Base-by-base conservation (phyloP, 1,140 invertebrate genomes). In the Zaprionus vittiger region DNA sequence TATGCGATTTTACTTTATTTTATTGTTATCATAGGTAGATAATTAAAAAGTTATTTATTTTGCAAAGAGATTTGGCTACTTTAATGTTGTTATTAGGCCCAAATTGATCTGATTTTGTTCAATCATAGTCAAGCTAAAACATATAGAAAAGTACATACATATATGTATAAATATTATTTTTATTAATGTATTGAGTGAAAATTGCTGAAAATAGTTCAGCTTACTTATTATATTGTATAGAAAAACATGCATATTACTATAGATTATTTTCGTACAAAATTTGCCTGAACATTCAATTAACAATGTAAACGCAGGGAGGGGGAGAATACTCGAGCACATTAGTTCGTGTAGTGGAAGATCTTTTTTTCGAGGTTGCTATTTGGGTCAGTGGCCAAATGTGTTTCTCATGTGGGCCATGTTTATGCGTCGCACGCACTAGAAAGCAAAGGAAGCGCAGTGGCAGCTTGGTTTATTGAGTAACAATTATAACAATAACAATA, bases 391-490 rank as follows among this genome's bases (percentile, higher is more conserved):
- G 47, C 20, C 47, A 52, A 52, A 22, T 49, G 47, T 56, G 2
- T 56, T 37, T 26, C 6, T 47, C 26, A 67, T 57, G 64, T 67
- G 15, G 55, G 38, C 26, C 65, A 49, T 67, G 65, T 59, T 67
- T 67, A 59, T 67, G 55, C 38, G 17, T 47, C 28, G 55, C 55
- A 67, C 22, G 55, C 64, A 66, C 44, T 64, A 63, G n/a, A 28
- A 11, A 15, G 9, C 6, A 61, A 61, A 37, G 41, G 38, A 62
- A 65, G 38, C 20, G 37, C n/a, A n/a, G 17, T 24, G 24, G 15
- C 31, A 49, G n/a, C 38, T 41, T 41, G 38, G 14, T 54, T 54
- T 24, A 64, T 64, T 64, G 49, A 55, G 62, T 55, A 64, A 64
- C 49, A 64, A 64, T 31, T 22, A 38, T n/a, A 54, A 52, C 47